Base-by-base conservation (phyloP, 2,888 invertebrate genomes). In the Linnaemya tessellans region DNA sequence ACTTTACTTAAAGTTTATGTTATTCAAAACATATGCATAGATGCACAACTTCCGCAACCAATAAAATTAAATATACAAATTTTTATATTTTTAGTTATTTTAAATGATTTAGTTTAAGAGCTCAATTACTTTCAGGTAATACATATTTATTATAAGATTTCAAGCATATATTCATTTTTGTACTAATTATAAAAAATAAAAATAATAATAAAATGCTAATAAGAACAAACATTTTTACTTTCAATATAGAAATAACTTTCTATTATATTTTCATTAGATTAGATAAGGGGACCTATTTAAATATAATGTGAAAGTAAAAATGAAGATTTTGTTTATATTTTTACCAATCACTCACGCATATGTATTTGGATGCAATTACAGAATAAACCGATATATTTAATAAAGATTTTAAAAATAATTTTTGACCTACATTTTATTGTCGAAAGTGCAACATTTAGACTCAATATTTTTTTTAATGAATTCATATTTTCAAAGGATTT, bases 121-220 rank as follows among this genome's bases (percentile, higher is more conserved):
- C 25, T 46, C 4, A 65, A 46, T 25, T 30, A 64, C n/a, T 56
- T 56, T 56, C 56, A 56, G 15, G 13, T 54, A 22, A 51, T 54
- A 15, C 54, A 20, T 22, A 22, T 3, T n/a, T 30, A 25, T 58
- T 30, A 58, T 41, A 43, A 80, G 64, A 74, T 84, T 43, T 80
- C 84, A 84, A 80, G 79, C 70, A 71, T 5, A 78, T 71, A 49
- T 49, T 35, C 74, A 74, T 46, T 46, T 82, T 79, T 84, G 56
- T 84, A 84, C 83, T 78, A 56, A 56, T 67, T 49, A 60, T 22
- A 43, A 41, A 41, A 70, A 46, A 67, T 30, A 49, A 38, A 43
- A 70, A 18, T 41, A 41, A 22, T 30, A 56, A 62, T 58, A 68
- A 82, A 78, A 22, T 15, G 10, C 20, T 70, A 70, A 79, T 41